phyloP scores from a whole-genome alignment of 1,140 invertebrate species.

The Lanistes nyassanus region DNA sequence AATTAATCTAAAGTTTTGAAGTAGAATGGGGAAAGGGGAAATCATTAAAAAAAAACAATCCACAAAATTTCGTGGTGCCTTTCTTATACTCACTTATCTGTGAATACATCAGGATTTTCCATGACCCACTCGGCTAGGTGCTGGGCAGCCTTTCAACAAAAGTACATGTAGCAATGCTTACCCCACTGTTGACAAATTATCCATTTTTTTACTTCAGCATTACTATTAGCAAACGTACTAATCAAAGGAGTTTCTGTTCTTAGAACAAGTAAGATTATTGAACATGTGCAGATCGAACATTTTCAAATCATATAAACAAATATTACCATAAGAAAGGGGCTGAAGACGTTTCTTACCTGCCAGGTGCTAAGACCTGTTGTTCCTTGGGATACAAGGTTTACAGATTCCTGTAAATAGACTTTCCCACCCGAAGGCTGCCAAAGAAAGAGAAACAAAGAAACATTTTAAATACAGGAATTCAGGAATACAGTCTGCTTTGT shows the following conservation, averaged over 20 bases:
- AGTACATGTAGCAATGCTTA: slow-evolving; percentile 1
- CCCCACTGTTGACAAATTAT: too few relatives aligned
- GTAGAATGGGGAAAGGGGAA: neutral
- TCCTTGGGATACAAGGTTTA: slow-evolving; percentile 57
- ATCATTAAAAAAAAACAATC: neutral
- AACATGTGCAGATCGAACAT: too few relatives aligned
- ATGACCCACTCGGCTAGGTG: slow-evolving; percentile 58
- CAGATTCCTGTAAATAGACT: slow-evolving; percentile 60
- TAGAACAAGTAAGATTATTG: too few relatives aligned
- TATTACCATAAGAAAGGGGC: neutral
- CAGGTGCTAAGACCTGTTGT: slow-evolving; percentile 62
- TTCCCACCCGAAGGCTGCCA: slow-evolving; percentile 46
- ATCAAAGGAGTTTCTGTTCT: too few relatives aligned
- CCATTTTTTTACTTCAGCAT: too few relatives aligned
- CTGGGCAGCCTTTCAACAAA: slow-evolving; percentile 53
- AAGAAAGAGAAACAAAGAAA: slow-evolving; percentile 10
- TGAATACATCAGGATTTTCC: slow-evolving; percentile 50
- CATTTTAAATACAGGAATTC: neutral
- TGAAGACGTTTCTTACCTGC: slow-evolving; percentile 47
- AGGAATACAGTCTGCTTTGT: neutral
- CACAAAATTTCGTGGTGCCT: neutral
- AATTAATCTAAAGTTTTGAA: neutral
- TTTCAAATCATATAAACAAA: slow-evolving; percentile 13
- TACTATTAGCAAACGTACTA: too few relatives aligned
- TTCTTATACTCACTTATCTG: slow-evolving; percentile 47